phyloP scores from a whole-genome alignment of 2,888 invertebrate species.

The Dolichomitus sp. region DNA sequence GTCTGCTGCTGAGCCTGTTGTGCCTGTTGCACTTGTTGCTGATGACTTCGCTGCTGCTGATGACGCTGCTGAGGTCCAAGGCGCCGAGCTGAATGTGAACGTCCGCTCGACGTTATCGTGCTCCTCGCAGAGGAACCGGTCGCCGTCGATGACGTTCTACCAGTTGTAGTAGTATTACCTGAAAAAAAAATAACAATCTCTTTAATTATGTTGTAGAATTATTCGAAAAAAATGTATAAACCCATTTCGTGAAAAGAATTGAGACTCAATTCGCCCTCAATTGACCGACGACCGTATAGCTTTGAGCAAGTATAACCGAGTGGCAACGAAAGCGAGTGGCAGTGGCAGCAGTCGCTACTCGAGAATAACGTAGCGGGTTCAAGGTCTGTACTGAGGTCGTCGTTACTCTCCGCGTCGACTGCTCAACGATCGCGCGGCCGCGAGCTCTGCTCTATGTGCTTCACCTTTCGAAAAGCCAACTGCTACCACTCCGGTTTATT shows the following conservation, averaged over 20 bases:
- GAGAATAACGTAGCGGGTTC: constrained; percentile 68
- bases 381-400: constrained; percentile 76
- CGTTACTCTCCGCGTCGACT: constrained; percentile 24
- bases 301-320: constrained; percentile 23
- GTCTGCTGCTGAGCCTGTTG: constrained; percentile 64
- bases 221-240: neutral
- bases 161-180: constrained; percentile 73
- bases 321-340: constrained; percentile 52
- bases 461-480: constrained; percentile 54
- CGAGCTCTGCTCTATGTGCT: constrained; percentile 23
- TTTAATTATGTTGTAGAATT: neutral
- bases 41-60: constrained; percentile 81
- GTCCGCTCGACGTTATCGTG: constrained; percentile 87
- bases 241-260: neutral
- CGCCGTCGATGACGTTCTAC: constrained; percentile 79
- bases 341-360: constrained; percentile 44
- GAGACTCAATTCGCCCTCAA: neutral
- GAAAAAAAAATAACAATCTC: constrained; percentile 6
- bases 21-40: constrained; percentile 47
- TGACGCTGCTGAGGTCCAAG: constrained; percentile 87
- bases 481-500: constrained; percentile 23
- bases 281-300: constrained; percentile 8
- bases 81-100: constrained; percentile 81
- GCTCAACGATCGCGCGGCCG: constrained; percentile 16
- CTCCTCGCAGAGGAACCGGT: constrained; percentile 76